These are phyloP conservation scores for Criorhina ranunculi DNA, from an alignment of 2,888 invertebrate genomes.

Conservation along the genomic window DNA sequence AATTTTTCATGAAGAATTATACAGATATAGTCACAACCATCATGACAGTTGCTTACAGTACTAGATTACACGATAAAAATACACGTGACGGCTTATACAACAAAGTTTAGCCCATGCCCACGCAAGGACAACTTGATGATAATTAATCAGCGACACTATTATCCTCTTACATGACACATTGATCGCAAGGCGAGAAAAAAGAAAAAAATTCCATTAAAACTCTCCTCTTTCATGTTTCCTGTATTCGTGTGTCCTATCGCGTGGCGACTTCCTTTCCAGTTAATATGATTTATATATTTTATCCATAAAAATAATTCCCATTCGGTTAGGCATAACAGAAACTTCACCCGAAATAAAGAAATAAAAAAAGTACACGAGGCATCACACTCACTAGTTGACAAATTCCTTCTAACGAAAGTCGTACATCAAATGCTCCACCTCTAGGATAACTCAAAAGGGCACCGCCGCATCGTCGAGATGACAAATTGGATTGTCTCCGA, in stretches of 20 bases:
- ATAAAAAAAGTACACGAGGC: not conserved
- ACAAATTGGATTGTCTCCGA: constrained; percentile 56
- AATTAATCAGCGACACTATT: constrained; percentile 23
- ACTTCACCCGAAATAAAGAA: not conserved
- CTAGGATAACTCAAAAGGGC: constrained; percentile 8
- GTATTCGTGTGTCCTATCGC: not conserved
- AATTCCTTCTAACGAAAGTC: constrained; percentile 40
- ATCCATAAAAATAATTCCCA: constrained; percentile 13
- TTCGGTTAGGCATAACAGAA: constrained; percentile 21
- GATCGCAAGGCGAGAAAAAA: constrained; percentile 13
- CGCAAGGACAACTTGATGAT: not conserved
- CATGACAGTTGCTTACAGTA: no score
- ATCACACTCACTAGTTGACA: constrained; percentile 19
- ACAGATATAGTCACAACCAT: no score
- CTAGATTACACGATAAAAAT: no score
- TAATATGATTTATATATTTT: constrained; percentile 47
- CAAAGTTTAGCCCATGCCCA: not conserved
- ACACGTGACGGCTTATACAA: not conserved
- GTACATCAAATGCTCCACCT: constrained; percentile 37
- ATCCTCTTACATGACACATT: constrained; percentile 32
- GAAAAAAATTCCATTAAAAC: constrained; percentile 20
- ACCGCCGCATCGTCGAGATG: constrained; percentile 25
- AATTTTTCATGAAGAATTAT: no score
- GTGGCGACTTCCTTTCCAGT: constrained; percentile 31
- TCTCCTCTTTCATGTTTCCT: not conserved